Conservation (phyloP, 2,888 invertebrate genomes). For the Shargacucullia verbasci region DNA sequence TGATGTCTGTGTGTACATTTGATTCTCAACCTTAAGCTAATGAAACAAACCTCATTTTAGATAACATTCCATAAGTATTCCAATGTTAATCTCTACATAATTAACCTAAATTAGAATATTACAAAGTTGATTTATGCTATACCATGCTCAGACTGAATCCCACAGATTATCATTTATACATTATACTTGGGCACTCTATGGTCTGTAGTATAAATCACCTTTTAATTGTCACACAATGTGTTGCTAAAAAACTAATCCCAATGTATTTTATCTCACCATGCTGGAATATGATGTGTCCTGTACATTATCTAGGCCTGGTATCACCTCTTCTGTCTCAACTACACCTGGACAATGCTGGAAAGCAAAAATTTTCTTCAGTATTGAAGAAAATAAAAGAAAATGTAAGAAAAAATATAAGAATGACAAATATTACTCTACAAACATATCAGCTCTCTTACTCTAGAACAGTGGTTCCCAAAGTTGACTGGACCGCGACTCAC, state of each 20-base stretch:
- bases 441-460: no score
- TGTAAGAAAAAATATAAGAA: constrained; percentile 43
- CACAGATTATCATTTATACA: no score
- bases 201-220: neutral
- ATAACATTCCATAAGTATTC: neutral
- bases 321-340: constrained; percentile 72
- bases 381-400: constrained; percentile 44
- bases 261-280: constrained; percentile 68
- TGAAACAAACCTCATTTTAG: constrained; percentile 11
- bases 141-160: no score
- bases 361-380: constrained; percentile 46
- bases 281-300: constrained; percentile 71
- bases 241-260: neutral
- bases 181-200: neutral
- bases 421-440: neutral
- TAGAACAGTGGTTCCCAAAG: no score
- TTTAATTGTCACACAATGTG: neutral
- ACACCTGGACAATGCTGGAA: constrained; percentile 72
- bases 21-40: constrained; percentile 45
- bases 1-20: constrained; percentile 63
- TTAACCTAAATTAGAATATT: no score
- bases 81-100: no score
- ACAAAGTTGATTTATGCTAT: no score
- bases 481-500: no score
- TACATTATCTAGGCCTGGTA: constrained; percentile 74